A percentile compares a stretch with the other conserved stretches of the same genome.
Conservation (phyloP, 2,797 vertebrate genomes). For the Tragopan temminckii region DNA sequence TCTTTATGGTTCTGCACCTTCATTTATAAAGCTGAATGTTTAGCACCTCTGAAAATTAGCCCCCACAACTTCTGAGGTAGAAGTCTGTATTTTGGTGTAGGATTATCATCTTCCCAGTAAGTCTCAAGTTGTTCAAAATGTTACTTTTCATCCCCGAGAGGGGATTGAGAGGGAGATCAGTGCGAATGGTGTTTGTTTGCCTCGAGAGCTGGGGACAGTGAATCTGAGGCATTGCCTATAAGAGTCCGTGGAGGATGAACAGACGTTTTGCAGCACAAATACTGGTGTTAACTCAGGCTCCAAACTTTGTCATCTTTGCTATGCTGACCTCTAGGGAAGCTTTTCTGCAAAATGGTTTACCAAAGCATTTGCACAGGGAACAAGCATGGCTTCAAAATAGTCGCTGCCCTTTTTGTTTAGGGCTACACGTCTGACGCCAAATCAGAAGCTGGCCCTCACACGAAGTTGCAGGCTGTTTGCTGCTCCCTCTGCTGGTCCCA, state of each 20-base stretch:
- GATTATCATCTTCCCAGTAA: background rate
- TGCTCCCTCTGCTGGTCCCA: background rate
- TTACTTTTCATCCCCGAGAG: background rate
- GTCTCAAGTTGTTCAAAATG: background rate
- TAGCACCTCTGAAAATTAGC: background rate
- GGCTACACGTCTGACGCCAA: background rate
- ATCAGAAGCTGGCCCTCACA: background rate
- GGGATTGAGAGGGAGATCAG: fast-evolving
- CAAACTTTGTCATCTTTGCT: background rate
- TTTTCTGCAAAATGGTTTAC: background rate
- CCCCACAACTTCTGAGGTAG: background rate
- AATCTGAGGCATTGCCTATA: background rate
- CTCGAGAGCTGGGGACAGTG: background rate
- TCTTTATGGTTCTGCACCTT: background rate
- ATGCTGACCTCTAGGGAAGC: slow-evolving; percentile 47
- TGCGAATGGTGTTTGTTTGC: background rate
- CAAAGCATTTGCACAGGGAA: background rate
- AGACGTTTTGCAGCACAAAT: background rate
- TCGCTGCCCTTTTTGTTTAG: background rate
- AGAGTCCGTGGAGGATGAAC: background rate
- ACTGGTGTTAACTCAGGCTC: fast-evolving
- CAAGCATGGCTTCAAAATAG: background rate
- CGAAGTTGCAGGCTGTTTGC: background rate
- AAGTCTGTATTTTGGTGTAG: background rate
- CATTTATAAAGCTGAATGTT: background rate